A percentile compares a stretch with the other conserved stretches of the same genome.
These are phyloP conservation scores for Leptestheria dahalacensis DNA, from an alignment of 1,140 invertebrate species.

Conservation along the genomic window DNA sequence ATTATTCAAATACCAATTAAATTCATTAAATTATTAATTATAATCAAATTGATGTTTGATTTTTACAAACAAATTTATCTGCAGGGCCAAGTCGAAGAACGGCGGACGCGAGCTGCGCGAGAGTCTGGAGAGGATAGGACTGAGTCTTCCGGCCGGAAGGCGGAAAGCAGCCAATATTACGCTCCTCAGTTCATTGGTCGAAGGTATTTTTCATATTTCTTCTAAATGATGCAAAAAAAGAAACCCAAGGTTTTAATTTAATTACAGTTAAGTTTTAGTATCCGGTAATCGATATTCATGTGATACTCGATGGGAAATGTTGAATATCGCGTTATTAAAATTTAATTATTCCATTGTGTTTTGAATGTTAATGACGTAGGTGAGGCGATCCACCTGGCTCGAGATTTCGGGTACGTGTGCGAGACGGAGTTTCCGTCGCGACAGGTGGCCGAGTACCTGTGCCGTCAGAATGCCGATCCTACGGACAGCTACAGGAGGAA, in stretches of 20 bases:
- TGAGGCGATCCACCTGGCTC: slow-evolving; percentile 92
- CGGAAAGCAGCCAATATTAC: slow-evolving; percentile 99
- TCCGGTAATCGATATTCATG: too few relatives aligned
- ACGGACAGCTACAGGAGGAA: slow-evolving; percentile 74
- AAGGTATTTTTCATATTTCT: slow-evolving; percentile 47
- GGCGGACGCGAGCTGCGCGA: slow-evolving; percentile 89
- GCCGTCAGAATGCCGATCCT: slow-evolving; percentile 70
- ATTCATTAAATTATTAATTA: too few relatives aligned
- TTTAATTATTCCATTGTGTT: background rate
- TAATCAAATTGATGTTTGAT: too few relatives aligned
- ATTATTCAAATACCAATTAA: too few relatives aligned
- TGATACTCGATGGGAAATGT: too few relatives aligned
- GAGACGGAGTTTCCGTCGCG: slow-evolving; percentile 96
- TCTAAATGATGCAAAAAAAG: too few relatives aligned
- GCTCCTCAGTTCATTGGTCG: slow-evolving; percentile 89
- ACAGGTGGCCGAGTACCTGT: slow-evolving; percentile 88
- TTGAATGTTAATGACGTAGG: slow-evolving; percentile 50
- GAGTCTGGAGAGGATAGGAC: slow-evolving; percentile 95
- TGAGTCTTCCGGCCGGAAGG: slow-evolving; percentile 92
- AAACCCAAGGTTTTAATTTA: too few relatives aligned
- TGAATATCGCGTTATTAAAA: too few relatives aligned
- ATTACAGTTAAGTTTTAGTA: too few relatives aligned
- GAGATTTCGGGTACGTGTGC: slow-evolving; percentile 95
- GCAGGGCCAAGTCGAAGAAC: slow-evolving; percentile 97
- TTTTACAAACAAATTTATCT: too few relatives aligned